Evolutionary conservation across 1,140 invertebrate genomes (phyloP).

Genomic region (Penaeus japonicus): DNA sequence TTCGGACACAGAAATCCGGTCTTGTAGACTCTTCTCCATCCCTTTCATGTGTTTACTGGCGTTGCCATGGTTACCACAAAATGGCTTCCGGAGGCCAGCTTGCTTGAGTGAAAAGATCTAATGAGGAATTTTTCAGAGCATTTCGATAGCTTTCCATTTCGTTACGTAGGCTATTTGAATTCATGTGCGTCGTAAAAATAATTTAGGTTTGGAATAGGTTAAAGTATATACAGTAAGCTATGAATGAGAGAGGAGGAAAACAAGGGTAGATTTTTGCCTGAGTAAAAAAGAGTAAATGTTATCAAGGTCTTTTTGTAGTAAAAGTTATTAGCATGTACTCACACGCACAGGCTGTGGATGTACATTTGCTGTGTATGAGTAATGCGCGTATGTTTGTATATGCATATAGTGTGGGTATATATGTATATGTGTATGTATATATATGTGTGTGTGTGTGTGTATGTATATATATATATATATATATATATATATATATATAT

Average conservation of each 20-base stretch:
- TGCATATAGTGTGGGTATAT: background rate
- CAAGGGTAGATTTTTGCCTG: too few species aligned
- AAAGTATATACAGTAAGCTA: too few species aligned
- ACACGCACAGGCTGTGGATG: too few species aligned
- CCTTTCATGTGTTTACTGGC: conserved; percentile 36
- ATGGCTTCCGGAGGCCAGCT: conserved; percentile 34
- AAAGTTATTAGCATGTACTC: too few species aligned
- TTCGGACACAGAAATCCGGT: background rate
- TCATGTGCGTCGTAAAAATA: too few species aligned
- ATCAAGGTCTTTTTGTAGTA: too few species aligned
- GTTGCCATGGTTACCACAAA: conserved; percentile 55
- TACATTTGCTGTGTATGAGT: background rate
- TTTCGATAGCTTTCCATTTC: too few species aligned
- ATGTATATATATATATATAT: background rate
- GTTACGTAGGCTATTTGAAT: too few species aligned
- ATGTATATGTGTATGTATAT: conserved; percentile 27
- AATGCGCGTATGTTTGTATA: background rate
- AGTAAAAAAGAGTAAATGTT: too few species aligned
- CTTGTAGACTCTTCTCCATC: background rate
- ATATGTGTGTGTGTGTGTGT: conserved; percentile 31
- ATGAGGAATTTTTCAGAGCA: background rate
- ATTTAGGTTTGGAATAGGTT: too few species aligned
- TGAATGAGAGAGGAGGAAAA: too few species aligned
- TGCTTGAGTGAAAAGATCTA: background rate
- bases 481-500: too few species aligned